These are phyloP conservation scores for Gallinago jamesoni DNA, from an alignment of 2,113 vertebrate species.

Conservation along the genomic window DNA sequence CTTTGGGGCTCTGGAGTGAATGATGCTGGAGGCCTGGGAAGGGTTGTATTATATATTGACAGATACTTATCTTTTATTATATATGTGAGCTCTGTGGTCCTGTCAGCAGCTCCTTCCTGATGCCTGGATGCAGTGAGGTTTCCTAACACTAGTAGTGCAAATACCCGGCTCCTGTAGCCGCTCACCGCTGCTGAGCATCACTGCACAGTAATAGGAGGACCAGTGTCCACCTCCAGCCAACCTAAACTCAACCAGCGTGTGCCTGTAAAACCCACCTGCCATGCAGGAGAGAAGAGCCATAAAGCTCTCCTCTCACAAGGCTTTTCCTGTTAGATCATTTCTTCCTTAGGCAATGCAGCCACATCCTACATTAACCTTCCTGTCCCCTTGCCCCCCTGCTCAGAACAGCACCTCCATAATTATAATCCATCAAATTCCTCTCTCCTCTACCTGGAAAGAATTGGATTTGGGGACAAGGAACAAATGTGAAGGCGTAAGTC, in stretches of 20 bases:
- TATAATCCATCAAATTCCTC: constrained; percentile 40
- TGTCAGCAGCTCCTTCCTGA: background rate
- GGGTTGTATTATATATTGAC: background rate
- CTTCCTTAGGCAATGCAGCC: background rate
- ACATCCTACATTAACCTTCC: background rate
- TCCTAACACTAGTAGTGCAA: background rate
- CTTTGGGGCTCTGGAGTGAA: background rate
- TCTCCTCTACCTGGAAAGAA: constrained; percentile 17
- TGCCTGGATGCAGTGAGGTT: background rate
- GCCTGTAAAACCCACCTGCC: background rate
- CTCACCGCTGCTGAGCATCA: background rate
- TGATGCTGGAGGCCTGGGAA: constrained; percentile 11
- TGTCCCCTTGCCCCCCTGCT: background rate
- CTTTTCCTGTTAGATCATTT: background rate
- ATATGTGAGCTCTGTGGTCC: background rate
- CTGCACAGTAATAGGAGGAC: background rate
- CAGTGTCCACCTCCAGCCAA: background rate
- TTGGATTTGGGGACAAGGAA: constrained; percentile 31
- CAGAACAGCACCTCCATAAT: constrained; percentile 6
- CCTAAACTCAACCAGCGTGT: background rate
- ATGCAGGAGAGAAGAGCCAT: background rate
- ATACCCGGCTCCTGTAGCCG: background rate
- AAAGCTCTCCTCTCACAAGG: background rate
- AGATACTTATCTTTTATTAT: background rate
- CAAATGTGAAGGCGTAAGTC: background rate